These are phyloP conservation scores for Geodia barretti DNA, from an alignment of 37 sponge, comb jelly and placozoan species.

Conservation along the genomic window DNA sequence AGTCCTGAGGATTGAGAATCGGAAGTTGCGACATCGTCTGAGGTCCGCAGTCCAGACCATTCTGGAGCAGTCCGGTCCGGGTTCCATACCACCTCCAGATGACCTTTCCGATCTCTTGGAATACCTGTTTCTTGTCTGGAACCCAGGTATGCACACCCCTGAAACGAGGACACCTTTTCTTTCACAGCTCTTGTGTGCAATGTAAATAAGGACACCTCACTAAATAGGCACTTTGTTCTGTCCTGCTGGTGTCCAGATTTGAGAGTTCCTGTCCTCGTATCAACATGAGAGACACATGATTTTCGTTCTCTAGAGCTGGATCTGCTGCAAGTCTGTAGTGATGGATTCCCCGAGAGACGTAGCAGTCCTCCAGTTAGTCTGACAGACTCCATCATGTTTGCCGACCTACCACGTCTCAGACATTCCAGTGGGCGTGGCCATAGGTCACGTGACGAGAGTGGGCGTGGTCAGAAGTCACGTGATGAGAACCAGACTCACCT, in stretches of 20 bases:
- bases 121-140: constrained; percentile 57
- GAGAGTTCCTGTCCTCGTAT: constrained; percentile 4
- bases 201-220: too few species aligned
- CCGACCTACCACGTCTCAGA: constrained; percentile 34
- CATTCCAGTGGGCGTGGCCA: constrained; percentile 11
- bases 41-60: constrained; percentile 4
- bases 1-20: constrained; percentile 64
- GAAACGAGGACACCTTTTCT: too few species aligned
- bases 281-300: too few species aligned
- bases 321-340: background rate
- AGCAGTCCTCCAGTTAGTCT: constrained; percentile 17
- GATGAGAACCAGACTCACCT: constrained; percentile 13
- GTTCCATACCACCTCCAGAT: background rate
- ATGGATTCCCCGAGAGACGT: constrained; percentile 15
- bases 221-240: too few species aligned
- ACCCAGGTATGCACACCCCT: constrained; percentile 6
- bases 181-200: too few species aligned
- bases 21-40: constrained; percentile 39
- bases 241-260: background rate
- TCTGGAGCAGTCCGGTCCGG: constrained; percentile 21
- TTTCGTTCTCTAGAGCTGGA: constrained; percentile 7
- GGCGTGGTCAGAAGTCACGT: constrained; percentile 29
- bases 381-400: constrained; percentile 60
- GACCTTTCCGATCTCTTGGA: constrained; percentile 2
- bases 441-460: constrained; percentile 9